A percentile compares a stretch with the other conserved stretches of the same genome.
Conservation (phyloP, 1,140 invertebrate species). For the Caenorhabditis remanei region DNA sequence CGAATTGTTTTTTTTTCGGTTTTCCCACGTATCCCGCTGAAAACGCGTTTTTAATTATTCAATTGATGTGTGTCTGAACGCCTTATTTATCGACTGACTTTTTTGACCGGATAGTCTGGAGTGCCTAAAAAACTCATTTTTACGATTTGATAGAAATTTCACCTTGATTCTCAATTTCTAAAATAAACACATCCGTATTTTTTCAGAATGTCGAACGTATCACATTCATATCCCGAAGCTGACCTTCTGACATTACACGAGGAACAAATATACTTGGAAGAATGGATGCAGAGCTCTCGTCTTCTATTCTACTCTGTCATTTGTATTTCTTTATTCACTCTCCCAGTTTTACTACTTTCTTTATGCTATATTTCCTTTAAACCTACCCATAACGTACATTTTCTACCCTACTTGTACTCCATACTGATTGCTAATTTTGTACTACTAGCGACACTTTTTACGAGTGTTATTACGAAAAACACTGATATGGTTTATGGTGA, state of each 20-base stretch:
- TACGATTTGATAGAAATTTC: no score
- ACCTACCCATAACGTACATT: neutral
- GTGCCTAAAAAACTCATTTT: no score
- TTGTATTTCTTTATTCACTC: constrained; percentile 2
- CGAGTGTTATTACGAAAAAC: constrained; percentile 5
- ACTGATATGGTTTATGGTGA: constrained; percentile 16
- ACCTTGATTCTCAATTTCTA: no score
- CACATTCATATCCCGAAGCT: no score
- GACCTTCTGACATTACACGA: neutral
- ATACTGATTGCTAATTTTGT: constrained; percentile 4
- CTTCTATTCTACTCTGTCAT: constrained; percentile 42
- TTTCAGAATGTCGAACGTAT: no score
- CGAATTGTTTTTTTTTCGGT: no score
- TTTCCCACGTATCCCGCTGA: no score
- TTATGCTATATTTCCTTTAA: neutral
- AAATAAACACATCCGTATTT: no score
- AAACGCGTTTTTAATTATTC: no score
- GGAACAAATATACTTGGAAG: neutral
- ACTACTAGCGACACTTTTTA: neutral
- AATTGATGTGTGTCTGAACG: no score
- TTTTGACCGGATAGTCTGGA: no score
- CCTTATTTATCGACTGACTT: no score
- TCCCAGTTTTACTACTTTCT: neutral
- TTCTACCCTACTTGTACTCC: constrained; percentile 8
- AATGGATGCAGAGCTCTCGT: constrained; percentile 47